Evolutionary conservation across 1,140 invertebrate species (phyloP), one percentile per base, ranked within the genome.

Genomic region (Zaprionus gabonicus): DNA sequence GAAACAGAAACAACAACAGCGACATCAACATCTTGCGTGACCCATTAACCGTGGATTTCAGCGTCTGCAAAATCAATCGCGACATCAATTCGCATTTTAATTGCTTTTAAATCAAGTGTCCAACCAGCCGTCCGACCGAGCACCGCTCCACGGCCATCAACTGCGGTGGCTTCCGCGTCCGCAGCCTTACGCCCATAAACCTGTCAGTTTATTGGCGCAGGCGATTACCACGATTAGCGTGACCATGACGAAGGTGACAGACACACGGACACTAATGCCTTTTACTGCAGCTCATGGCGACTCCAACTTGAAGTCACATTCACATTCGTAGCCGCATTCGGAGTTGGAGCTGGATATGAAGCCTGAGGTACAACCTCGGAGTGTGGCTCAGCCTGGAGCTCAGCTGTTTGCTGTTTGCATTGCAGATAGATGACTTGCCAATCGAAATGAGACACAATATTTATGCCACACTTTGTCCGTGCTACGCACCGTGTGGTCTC

Each of bases 161-260:
- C 13, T 56, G 25, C 27, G 53, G 53, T 55, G 55, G 64, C 71
- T 73, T 65, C 69, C 62, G 46, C 46, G 46, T 51, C 46, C 46
- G 46, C 46, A 25, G 17, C 46, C 46, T 51, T 51, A 51, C 69
- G 70, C 82, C 82, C 81, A 82, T 88, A 88, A 88, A 88, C 78
- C 85, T 88, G 85, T 88, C 85, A 78, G 81, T 90, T 90, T 91
- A 90, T 91, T 85, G 86, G 86, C 85, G 86, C 82, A 82, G 62
- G 70, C 79, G 86, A 88, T 88, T 82, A 90, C 81, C 79, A 68
- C 82, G 86, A 91, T 90, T 91, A 91, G 86, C 85, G 86, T 90
- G 86, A 91, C 85, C 86, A 90, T 90, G 85, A 90, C 85, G 85
- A 90, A 88, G 86, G 85, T 90, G 85, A 90, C 85, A 91, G 84